A percentile compares a stretch with the other conserved stretches of the same genome.
These are phyloP conservation scores for Pantherophis vulpinus DNA, from an alignment of 2,797 vertebrate species.

Conservation along the genomic window DNA sequence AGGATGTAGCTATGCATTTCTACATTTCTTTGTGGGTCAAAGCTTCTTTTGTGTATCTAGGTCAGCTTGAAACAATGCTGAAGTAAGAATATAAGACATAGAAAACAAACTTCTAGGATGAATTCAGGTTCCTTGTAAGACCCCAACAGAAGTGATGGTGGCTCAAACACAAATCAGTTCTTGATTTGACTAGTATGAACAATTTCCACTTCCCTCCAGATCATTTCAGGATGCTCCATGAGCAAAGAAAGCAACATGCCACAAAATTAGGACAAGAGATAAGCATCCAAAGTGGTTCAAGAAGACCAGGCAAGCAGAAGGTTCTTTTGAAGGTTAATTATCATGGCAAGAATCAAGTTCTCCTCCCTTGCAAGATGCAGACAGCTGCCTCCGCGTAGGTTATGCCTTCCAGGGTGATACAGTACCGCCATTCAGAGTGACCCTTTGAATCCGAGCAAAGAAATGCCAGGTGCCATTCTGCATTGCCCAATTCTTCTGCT, in stretches of 20 bases:
- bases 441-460: not conserved
- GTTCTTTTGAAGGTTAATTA: not conserved
- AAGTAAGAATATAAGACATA: not conserved
- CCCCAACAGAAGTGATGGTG: not conserved
- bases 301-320: not conserved
- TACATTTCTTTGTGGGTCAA: not conserved
- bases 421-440: not conserved
- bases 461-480: slow-evolving; percentile 24
- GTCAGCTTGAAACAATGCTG: not conserved
- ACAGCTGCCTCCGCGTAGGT: not conserved
- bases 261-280: not conserved
- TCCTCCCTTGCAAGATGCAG: not conserved
- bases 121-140: not conserved
- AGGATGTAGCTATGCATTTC: not conserved
- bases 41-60: not conserved
- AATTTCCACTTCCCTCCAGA: not conserved
- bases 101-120: no score
- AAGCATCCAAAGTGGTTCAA: not conserved
- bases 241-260: not conserved
- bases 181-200: not conserved
- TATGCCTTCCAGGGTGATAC: not conserved
- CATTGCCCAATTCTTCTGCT: not conserved
- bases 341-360: not conserved
- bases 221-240: not conserved
- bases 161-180: not conserved